A percentile compares a stretch with the other conserved stretches of the same genome.
Evolutionary conservation across 2,888 invertebrate species (phyloP).

Genomic region (Zootermopsis nevadensis): DNA sequence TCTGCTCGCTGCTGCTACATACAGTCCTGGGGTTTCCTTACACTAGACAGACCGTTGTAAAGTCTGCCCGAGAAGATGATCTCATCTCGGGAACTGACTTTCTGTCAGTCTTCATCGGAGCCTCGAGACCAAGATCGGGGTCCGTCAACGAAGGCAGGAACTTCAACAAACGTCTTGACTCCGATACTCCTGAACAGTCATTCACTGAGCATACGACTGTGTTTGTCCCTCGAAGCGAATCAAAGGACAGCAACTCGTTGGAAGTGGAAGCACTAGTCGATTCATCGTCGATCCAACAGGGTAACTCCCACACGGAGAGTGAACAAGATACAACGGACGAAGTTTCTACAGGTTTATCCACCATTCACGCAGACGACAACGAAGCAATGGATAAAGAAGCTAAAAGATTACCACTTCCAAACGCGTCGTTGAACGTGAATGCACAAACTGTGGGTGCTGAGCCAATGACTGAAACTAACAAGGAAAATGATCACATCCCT

Average conservation of each 20-base stretch:
- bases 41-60: constrained; percentile 38
- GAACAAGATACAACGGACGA: not conserved
- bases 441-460: not conserved
- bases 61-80: constrained; percentile 61
- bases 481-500: not conserved
- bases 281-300: not conserved
- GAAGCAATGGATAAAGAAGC: not conserved
- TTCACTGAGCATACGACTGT: not conserved
- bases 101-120: constrained; percentile 62
- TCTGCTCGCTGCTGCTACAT: constrained; percentile 44
- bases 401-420: not conserved
- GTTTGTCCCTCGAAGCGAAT: not conserved
- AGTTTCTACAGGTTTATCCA: not conserved
- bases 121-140: constrained; percentile 32
- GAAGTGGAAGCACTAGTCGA: not conserved
- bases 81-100: constrained; percentile 65
- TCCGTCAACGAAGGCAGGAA: not conserved
- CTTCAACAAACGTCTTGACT: not conserved
- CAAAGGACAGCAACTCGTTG: not conserved
- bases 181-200: constrained; percentile 20
- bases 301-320: not conserved
- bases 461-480: not conserved
- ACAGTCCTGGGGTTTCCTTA: constrained; percentile 45
- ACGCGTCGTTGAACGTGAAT: not conserved
- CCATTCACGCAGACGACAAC: not conserved